A percentile compares a stretch with the other conserved stretches of the same genome.
Conservation (phyloP, 2,797 vertebrate species). For the Helicolenus hilgendorfi region DNA sequence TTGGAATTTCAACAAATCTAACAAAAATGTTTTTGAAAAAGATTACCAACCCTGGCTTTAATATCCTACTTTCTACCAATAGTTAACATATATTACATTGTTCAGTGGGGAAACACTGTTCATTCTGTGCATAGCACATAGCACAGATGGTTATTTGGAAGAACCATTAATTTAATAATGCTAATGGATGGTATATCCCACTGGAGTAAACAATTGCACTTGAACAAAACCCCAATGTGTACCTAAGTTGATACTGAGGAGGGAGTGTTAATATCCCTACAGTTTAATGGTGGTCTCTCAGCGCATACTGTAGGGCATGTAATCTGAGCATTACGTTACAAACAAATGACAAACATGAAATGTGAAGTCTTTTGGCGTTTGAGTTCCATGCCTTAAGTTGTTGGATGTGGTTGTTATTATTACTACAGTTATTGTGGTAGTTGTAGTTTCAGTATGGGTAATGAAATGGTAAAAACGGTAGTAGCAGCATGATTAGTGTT, state of each 20-base stretch:
- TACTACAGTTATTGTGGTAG: too few species aligned
- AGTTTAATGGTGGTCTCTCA: constrained; percentile 49
- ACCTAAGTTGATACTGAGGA: constrained; percentile 19
- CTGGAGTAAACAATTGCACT: constrained; percentile 10
- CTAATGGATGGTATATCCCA: constrained; percentile 35
- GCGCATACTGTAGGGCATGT: neutral
- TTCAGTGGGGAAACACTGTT: neutral
- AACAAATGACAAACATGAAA: neutral
- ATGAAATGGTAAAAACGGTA: neutral
- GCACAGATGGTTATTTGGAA: neutral
- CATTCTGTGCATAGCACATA: neutral
- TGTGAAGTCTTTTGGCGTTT: neutral
- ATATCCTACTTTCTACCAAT: neutral
- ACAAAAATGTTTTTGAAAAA: too few species aligned
- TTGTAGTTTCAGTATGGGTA: neutral
- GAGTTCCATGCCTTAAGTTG: neutral
- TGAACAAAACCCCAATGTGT: constrained; percentile 12
- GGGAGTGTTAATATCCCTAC: constrained; percentile 40
- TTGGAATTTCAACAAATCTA: too few species aligned
- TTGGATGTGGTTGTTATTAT: too few species aligned
- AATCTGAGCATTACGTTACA: neutral
- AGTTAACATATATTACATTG: neutral
- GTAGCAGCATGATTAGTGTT: neutral
- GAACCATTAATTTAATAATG: constrained; percentile 41
- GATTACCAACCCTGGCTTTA: neutral